Base-by-base conservation (phyloP, 2,797 vertebrate species). In the Poeciliopsis infans region DNA sequence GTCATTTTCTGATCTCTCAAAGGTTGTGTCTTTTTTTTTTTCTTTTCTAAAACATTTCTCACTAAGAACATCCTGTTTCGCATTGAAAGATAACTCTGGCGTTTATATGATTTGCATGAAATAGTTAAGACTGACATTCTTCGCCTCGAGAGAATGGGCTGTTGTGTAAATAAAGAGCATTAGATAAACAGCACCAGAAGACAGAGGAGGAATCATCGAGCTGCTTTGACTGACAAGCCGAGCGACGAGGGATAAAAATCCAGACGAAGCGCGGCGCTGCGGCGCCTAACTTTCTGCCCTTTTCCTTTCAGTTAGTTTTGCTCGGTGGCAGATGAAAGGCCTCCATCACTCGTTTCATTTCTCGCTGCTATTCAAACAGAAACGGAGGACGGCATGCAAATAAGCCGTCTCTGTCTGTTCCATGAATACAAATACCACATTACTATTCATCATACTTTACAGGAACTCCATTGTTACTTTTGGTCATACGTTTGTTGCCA, bases 391-490 rank as follows among this genome's bases (percentile, higher is more conserved):
- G 83, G 78, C 68, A 83, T 81, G 59, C 78, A 85, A 79, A 85
- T 87, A 86, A 82, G 74, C 83, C 72, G 59, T 51, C 75, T 81
- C 82, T 66, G 79, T 85, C 79, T 85, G 77, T 80, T 47, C 39
- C 36, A 36, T 83, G 91, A 94, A 94, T 94, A 84, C 85, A 88
- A 92, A 94, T 85, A 85, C 45, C 72, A 13, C 71, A 82, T 89
- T 72, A 70, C 78, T 80, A 81, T 82, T 89, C 85, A 87, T 86
- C 85, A 86, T 77, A 86, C 39, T 87, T 39, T 39, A 71, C 20
- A 49, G 84, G 74, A 53, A 75, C 77, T 79, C 74, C 69, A 51
- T 68, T 79, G 74, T 79, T 71, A 76, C 78, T 31, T 72, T 59
- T 51, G 76, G 80, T 74, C 47, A 36, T 69, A 20, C 31, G 25